Percentiles rank a stretch among this genome's conserved stretches.
Evolutionary conservation across 1,140 invertebrate species (phyloP).

Genomic region (Orius insidiosus): DNA sequence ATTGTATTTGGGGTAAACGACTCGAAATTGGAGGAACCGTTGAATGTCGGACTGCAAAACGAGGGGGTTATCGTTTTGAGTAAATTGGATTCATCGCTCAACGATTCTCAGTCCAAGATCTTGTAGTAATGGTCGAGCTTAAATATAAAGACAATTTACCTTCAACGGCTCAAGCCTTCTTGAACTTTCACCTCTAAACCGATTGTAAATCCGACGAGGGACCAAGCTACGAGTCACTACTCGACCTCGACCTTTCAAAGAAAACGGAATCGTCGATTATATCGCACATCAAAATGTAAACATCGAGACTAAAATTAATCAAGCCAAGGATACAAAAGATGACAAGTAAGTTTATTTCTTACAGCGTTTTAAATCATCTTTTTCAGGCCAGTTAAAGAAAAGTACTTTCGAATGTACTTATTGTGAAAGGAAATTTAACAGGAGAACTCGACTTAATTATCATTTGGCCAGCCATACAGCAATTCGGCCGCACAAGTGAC

Average conservation of each 20-base stretch:
- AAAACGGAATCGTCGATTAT: slow-evolving; percentile 1
- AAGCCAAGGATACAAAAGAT: not conserved
- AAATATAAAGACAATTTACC: slow-evolving; percentile 19
- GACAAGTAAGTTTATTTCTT: not conserved
- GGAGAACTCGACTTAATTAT: slow-evolving; percentile 15
- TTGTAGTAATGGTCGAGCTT: slow-evolving; percentile 20
- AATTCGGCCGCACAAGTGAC: slow-evolving; percentile 22
- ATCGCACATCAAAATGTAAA: not conserved
- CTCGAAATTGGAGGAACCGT: not conserved
- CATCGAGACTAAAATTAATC: slow-evolving; percentile 1
- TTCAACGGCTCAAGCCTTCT: too few species aligned
- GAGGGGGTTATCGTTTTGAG: slow-evolving; percentile 18
- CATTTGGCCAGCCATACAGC: slow-evolving; percentile 17
- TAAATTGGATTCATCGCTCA: slow-evolving; percentile 12
- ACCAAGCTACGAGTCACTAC: not conserved
- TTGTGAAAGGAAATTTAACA: slow-evolving; percentile 14
- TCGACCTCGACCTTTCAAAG: not conserved
- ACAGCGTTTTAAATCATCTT: not conserved
- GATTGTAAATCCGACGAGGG: not conserved
- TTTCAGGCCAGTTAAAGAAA: slow-evolving; percentile 8
- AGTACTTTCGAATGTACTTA: slow-evolving; percentile 14
- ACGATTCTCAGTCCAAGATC: slow-evolving; percentile 15
- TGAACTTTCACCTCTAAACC: too few species aligned
- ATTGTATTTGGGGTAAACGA: not conserved
- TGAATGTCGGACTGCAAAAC: slow-evolving; percentile 4